Evolutionary conservation across 1,140 invertebrate species (phyloP), one percentile per base, ranked within the genome.

Genomic region (Rhopalosiphum padi): DNA sequence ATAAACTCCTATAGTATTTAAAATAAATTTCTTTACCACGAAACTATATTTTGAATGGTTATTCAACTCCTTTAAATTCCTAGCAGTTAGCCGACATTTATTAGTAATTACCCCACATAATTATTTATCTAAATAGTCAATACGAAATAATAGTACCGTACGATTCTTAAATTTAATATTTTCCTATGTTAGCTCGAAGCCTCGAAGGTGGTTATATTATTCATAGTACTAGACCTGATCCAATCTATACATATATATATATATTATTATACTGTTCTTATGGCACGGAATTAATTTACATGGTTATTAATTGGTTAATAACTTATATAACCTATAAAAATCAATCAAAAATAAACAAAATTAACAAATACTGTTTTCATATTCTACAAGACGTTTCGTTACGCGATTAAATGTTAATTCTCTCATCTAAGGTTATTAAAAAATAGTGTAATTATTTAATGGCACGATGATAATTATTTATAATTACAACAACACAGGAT

Each of bases 401-500:
- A 11, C 25, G 9, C 4, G 60, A 30, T 68, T 68, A 15, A 68
- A 68, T n/a, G 60, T 68, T 68, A 30, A 68, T n/a, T 68, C 18
- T 68, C 15, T 77, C 60, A 37, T 85, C 37, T 30, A 43, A 85
- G 83, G 83, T 60, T 25, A 21, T 46, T 48, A 87, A 88, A 87
- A 88, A 21, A 51, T 48, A 35, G 48, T 30, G 11, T 86, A 85
- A 41, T 85, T 88, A 89, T 53, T 88, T 60, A 18, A 60, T 60
- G 23, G 35, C 15, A 23, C 35, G 35, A 30, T 60, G 51, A 90
- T 60, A 60, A 90, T 90, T 90, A 90, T 60, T 90, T 60, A 90
- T 90, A 90, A 90, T 90, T 60, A 41, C 55, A 23, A 90, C 53
- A 55, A 35, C 22, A 53, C 87, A 53, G 46, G 48, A 89, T 51